Percentiles rank a stretch among this genome's conserved stretches.
Conservation (phyloP, 2,113 vertebrate species). For the Spheniscus mendiculus region DNA sequence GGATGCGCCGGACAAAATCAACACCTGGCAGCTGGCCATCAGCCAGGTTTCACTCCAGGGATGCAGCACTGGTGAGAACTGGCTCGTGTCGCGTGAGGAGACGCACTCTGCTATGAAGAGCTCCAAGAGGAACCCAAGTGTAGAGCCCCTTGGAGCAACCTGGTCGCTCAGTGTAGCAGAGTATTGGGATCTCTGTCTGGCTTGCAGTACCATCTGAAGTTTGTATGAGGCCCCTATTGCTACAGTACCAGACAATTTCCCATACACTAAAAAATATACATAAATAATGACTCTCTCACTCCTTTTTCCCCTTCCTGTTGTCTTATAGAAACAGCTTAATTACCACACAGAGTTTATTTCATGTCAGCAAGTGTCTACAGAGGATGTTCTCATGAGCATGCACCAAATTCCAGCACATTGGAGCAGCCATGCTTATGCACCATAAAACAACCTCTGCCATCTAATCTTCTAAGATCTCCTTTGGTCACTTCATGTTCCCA, state of each 20-base stretch:
- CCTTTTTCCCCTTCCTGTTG: not conserved
- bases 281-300: not conserved
- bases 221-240: not conserved
- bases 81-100: rapidly evolving
- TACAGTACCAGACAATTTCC: not conserved
- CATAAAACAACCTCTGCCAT: not conserved
- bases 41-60: not conserved
- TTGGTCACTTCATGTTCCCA: not conserved
- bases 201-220: not conserved
- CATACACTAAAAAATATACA: not conserved
- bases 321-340: not conserved
- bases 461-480: not conserved
- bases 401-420: not conserved
- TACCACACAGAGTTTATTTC: not conserved
- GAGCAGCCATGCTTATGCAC: not conserved
- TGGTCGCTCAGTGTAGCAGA: not conserved
- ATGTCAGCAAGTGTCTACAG: not conserved
- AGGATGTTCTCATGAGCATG: not conserved
- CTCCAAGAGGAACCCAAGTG: not conserved
- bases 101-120: not conserved
- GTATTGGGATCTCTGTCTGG: not conserved
- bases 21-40: not conserved
- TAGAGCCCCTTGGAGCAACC: not conserved
- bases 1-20: not conserved
- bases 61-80: not conserved